phyloP scores from a whole-genome alignment of 2,113 vertebrate species.

The Poicephalus gulielmi region DNA sequence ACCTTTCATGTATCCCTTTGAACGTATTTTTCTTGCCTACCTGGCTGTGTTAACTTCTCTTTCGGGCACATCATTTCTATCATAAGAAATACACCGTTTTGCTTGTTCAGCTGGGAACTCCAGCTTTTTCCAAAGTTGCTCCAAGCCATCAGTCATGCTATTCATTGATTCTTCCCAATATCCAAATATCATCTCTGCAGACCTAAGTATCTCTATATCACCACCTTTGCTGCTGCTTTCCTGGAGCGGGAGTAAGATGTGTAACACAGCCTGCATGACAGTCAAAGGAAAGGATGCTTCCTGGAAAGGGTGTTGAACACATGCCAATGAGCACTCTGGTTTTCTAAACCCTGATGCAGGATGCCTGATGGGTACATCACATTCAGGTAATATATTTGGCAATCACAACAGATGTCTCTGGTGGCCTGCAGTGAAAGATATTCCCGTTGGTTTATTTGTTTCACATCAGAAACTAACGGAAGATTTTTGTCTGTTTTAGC shows the following conservation, averaged over 20 bases:
- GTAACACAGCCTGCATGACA: background rate
- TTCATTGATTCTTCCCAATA: background rate
- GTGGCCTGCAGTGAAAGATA: background rate
- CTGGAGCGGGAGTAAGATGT: background rate
- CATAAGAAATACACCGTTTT: background rate
- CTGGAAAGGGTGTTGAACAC: background rate
- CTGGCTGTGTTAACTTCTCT: background rate
- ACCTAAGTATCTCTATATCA: background rate
- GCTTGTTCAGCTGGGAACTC: background rate
- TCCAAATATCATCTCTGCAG: background rate
- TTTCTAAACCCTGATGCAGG: background rate
- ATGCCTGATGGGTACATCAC: background rate
- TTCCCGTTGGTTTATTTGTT: background rate
- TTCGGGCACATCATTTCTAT: background rate
- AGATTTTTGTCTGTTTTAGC: background rate
- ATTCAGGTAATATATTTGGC: background rate
- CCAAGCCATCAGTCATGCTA: background rate
- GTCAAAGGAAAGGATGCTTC: background rate
- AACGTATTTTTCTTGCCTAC: constrained; percentile 27
- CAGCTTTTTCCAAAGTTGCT: background rate
- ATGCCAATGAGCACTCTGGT: background rate
- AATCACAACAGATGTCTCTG: background rate
- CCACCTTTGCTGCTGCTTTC: background rate
- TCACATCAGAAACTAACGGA: background rate
- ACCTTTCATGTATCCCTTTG: constrained; percentile 14